Base-by-base conservation (phyloP, 2,797 vertebrate species). In the Karalla daura region DNA sequence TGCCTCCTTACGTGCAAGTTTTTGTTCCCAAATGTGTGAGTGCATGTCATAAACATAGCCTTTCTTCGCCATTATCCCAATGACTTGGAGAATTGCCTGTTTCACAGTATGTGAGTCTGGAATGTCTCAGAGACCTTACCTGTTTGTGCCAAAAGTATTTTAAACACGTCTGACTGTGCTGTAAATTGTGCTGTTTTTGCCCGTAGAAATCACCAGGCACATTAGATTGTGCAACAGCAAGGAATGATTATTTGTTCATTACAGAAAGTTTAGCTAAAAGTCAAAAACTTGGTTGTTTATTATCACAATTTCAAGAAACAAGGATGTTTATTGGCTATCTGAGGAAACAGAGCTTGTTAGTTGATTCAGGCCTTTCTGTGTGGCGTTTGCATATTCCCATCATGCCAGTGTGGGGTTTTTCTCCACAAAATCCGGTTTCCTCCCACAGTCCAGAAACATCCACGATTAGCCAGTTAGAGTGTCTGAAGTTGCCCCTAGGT, bases 21-120 rank as follows among this genome's bases (percentile, higher is more conserved):
- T 27, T 9, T 37, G 53, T 37, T 39, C 14, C 17, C 41, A 23
- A 39, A 50, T 54, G 43, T 70, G 24, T 28, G 12, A 47, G 70
- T 32, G 35, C 51, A 7, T 39, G 27, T 56, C 14, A 25, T 76
- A 77, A 83, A 70, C 45, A 66, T 12, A 60, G 49, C 35, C 35
- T 53, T 64, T 58, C 28, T 24, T 10, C 10, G 46, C 36, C 39
- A 52, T 61, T 35, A 27, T 46, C 24, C 9, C 14, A 27, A 35
- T 70, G 50, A 41, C 47, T 23, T 40, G 39, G n/a, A 40, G 32
- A 66, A 73, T 68, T 3, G 13, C 54, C 27, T 30, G 58, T 61
- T 68, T 72, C 27, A 56, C 51, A 56, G 54, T 14, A 24, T 28
- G 30, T 65, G 23, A 39, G n/a, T 24, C 52, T 58, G 64, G 71